Base-by-base conservation (phyloP, 2,888 invertebrate genomes). In the Caenorhabditis sp. region DNA sequence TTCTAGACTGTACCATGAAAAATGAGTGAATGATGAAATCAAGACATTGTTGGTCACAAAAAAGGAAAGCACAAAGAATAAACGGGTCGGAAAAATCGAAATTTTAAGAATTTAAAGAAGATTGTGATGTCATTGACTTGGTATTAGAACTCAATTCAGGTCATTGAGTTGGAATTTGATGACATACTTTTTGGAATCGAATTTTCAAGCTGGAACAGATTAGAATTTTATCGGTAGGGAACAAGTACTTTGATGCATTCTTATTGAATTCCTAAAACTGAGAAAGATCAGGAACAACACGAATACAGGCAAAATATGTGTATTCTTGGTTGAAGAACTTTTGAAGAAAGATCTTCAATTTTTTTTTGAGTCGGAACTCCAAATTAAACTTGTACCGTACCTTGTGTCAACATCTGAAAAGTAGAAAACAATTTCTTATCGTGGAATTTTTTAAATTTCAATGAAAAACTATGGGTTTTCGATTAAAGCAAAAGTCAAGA, bases 51-150 rank as follows among this genome's bases (percentile, higher is more conserved):
- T 10, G 4, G 10, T 22, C 12, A 7, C 1, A 61, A 24, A 41
- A n/a, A 26, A 56, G 1, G 35, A 47, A 69, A 69, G 76, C 69
- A 77, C 35, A 77, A 59, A 77, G 28, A 51, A 47, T 26, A 58
- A 61, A 51, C 77, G 77, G 63, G 63, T 77, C 61, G 56, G n/a
- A 19, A 35, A 68, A 59, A 35, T 16, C 3, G 38, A 59, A 49
- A 35, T 49, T 56, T 47, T n/a, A n/a, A 51, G n/a, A 54, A 59
- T 38, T 38, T 28, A 58, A 70, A 77, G 76, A 70, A 51, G 61
- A 69, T 77, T 77, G 70, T 77, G 63, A 70, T 54, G 44, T 77
- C 69, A 77, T 47, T 68, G 68, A 76, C 58, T 76, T 24, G 68
- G 74, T 66, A 75, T 64, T 51, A 19, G 22, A 61, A 19, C 22